Conservation (phyloP, 1,140 invertebrate genomes). For the Pseudobourletiella spinata region DNA sequence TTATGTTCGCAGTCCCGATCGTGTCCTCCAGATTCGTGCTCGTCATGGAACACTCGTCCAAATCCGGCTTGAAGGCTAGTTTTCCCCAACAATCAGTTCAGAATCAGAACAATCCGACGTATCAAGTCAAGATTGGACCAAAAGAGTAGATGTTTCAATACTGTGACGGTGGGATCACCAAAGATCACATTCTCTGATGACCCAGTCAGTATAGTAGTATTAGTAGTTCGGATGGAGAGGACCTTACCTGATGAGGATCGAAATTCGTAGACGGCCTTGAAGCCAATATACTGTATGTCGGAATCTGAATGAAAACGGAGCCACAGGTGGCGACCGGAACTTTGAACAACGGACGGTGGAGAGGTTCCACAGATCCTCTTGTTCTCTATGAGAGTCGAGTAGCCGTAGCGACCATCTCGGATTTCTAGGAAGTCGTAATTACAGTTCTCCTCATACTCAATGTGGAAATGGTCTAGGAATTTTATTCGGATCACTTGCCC, state of each 20-base stretch:
- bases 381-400: conserved; percentile 56
- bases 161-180: too few relatives aligned
- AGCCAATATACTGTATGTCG: conserved; percentile 71
- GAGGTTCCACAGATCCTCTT: conserved; percentile 64
- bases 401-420: conserved; percentile 74
- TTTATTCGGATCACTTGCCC: conserved; percentile 66
- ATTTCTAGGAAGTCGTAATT: conserved; percentile 75
- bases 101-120: background rate
- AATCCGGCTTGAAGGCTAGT: conserved; percentile 3
- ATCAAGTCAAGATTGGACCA: too few relatives aligned
- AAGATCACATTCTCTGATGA: too few relatives aligned
- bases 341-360: conserved; percentile 67
- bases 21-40: conserved; percentile 44
- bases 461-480: conserved; percentile 68
- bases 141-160: too few relatives aligned
- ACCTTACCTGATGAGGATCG: conserved; percentile 43
- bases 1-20: conserved; percentile 1
- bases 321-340: conserved; percentile 68
- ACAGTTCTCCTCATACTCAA: conserved; percentile 64
- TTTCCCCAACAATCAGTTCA: too few relatives aligned
- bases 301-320: conserved; percentile 74
- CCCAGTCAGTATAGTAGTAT: too few relatives aligned
- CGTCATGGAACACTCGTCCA: conserved; percentile 46
- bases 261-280: conserved; percentile 65
- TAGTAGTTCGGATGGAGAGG: too few relatives aligned